Evolutionary conservation across 2,113 vertebrate species (phyloP), one percentile per base, ranked within the genome.

Genomic region (Aplodontia rufa): DNA sequence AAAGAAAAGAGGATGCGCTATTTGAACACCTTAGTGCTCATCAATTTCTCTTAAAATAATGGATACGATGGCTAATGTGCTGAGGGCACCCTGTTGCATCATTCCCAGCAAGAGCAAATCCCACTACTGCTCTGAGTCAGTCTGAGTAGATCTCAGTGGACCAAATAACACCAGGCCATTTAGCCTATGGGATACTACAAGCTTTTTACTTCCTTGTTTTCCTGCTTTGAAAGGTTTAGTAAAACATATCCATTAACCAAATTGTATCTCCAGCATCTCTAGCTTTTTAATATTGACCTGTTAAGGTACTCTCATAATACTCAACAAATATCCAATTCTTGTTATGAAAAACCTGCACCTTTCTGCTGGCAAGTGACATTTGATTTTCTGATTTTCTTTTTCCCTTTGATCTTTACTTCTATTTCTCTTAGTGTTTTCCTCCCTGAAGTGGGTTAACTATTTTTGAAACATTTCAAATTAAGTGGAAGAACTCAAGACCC

Each of bases 231-330:
- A 89, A 92, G 55, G 45, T 26, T 60, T 42, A 79, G 26, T 83
- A n/a, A 97, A 88, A 93, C 62, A 93, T 82, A 90, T 8, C 6
- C 26, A 72, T 89, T 83, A 51, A 49, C 53, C 12, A n/a, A 74
- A 84, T 20, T 62, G 37, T 89, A 16, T 19, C n/a, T 91, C 95
- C 42, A 60, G 26, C 30, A 6, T 51, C 30, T 74, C 32, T 32
- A 37, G 30, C 1, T 28, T 53, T 60, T 58, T 37, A 82, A 26
- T 53, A 20, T 35, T 32, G 83, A 49, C 51, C 75, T 84, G 13
- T 45, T 62, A 96, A 75, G 1, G 16, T 32, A 62, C 12, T 1
- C 1, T 53, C 42, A 14, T 40, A 22, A 8, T 22, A 35, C 40
- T 90, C 51, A 42, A 72, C 49, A 91, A 62, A 72, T 47, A 72